Percentiles rank a stretch among this genome's conserved stretches.
Conservation (phyloP, 2,888 invertebrate genomes). For the Minunthozetes semirufus region DNA sequence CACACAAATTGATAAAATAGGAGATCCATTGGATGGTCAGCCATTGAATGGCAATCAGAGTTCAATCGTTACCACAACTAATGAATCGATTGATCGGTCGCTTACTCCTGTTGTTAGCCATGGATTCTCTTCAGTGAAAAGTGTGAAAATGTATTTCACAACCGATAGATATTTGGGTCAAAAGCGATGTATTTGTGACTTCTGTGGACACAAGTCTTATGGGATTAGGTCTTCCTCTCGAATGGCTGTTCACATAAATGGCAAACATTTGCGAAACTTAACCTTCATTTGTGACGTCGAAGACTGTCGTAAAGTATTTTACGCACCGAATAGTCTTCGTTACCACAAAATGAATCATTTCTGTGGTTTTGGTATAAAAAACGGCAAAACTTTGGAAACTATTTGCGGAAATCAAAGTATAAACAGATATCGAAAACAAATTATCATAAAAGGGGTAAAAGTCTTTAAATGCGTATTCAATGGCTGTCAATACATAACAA, state of each 20-base stretch:
- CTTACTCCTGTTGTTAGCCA: neutral
- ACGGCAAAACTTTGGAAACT: neutral
- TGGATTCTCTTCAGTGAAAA: neutral
- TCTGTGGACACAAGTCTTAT: neutral
- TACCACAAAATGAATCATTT: constrained; percentile 15
- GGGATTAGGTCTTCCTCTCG: neutral
- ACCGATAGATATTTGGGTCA: neutral
- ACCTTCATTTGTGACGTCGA: neutral
- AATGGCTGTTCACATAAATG: constrained; percentile 6
- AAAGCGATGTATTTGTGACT: constrained; percentile 6
- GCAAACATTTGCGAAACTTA: neutral
- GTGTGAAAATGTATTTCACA: neutral
- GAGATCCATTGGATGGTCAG: too few species aligned
- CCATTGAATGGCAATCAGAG: too few species aligned
- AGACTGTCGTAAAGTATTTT: neutral
- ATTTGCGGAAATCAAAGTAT: constrained; percentile 5
- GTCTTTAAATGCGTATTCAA: neutral
- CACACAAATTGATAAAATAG: too few species aligned
- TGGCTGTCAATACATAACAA: neutral
- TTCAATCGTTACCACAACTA: too few species aligned
- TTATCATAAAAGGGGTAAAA: neutral
- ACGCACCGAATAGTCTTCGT: neutral
- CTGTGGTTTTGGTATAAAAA: constrained; percentile 4
- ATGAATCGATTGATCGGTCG: too few species aligned
- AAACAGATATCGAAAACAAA: neutral